These are phyloP conservation scores for Poeciliopsis gracilis DNA, from an alignment of 2,797 vertebrate genomes.

Conservation along the genomic window DNA sequence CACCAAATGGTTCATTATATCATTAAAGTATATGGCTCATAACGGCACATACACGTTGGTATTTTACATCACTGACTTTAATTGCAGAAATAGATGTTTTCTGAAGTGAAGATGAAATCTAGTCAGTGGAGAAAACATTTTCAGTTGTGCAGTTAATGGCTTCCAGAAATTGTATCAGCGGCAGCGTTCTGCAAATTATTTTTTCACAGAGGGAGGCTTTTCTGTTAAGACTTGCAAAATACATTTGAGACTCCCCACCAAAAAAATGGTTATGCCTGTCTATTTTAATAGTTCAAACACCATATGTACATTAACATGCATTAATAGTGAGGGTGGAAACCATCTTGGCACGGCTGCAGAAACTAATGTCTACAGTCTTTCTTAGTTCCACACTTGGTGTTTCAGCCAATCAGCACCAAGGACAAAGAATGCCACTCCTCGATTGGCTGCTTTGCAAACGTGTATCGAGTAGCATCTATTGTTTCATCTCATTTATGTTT, in stretches of 20 bases:
- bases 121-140: conserved; percentile 4
- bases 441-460: neutral
- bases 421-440: neutral
- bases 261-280: neutral
- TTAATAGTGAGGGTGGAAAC: neutral
- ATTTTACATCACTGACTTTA: neutral
- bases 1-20: neutral
- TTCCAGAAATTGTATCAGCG: conserved; percentile 32
- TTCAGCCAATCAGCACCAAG: neutral
- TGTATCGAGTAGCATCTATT: neutral
- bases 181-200: conserved; percentile 10
- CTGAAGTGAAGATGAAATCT: neutral
- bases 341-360: neutral
- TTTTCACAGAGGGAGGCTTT: conserved; percentile 24
- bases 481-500: neutral
- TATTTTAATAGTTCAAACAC: neutral
- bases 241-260: conserved; percentile 9
- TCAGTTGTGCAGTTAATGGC: conserved; percentile 21
- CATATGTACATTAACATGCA: neutral
- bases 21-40: neutral
- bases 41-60: neutral
- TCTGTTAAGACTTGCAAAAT: conserved; percentile 37
- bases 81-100: conserved; percentile 12
- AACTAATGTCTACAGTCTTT: neutral
- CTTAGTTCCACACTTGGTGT: neutral